A percentile compares a stretch with the other conserved stretches of the same genome.
These are phyloP conservation scores for Noctua fimbriata DNA, from an alignment of 2,888 invertebrate genomes.

Conservation along the genomic window DNA sequence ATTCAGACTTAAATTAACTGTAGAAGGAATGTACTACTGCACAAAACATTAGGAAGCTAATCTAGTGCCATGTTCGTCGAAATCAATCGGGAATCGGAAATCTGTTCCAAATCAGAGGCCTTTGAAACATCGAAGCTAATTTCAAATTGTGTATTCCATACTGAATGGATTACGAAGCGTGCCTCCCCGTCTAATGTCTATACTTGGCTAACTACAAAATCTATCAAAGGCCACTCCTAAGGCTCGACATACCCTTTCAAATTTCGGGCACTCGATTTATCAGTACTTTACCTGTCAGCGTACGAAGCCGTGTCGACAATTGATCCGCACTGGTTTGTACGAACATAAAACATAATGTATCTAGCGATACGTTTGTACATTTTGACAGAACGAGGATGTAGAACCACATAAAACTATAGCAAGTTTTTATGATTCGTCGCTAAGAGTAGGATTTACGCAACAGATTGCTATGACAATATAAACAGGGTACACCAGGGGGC, in stretches of 20 bases:
- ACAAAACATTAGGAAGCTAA: not conserved
- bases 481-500: not conserved
- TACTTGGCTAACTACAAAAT: not conserved
- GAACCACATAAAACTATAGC: not conserved
- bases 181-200: not conserved
- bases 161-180: not conserved
- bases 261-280: not conserved
- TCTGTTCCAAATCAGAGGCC: slow-evolving; percentile 2
- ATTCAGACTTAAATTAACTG: not conserved
- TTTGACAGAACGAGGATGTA: not conserved
- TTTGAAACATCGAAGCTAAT: slow-evolving; percentile 16
- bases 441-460: not conserved
- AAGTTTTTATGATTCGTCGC: not conserved
- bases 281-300: not conserved
- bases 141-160: slow-evolving; percentile 22
- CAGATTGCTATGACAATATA: slow-evolving; percentile 10
- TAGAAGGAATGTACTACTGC: not conserved
- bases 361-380: not conserved
- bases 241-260: not conserved
- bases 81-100: slow-evolving; percentile 21
- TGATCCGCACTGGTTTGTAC: not conserved
- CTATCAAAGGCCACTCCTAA: not conserved
- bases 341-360: not conserved
- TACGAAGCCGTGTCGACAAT: not conserved
- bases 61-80: not conserved